These are phyloP conservation scores for Lycopodina hypogea DNA, from an alignment of 37 sponge, comb jelly and placozoan genomes.

Conservation along the genomic window DNA sequence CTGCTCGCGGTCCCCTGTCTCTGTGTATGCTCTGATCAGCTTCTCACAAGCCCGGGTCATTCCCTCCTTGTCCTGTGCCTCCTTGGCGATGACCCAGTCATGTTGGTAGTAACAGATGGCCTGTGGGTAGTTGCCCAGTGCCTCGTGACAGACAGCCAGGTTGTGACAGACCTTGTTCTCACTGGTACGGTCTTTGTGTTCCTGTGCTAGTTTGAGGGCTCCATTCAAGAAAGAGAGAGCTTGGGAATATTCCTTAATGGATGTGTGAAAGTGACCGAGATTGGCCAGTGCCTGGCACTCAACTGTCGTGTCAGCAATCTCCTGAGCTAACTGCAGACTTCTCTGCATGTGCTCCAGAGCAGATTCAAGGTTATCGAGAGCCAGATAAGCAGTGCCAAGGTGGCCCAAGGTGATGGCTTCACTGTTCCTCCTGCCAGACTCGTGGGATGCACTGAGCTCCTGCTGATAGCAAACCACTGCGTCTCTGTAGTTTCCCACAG, in stretches of 20 bases:
- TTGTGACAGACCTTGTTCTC: slow-evolving; percentile 83
- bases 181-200: slow-evolving; percentile 55
- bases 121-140: slow-evolving; percentile 77
- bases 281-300: slow-evolving; percentile 80
- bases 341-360: slow-evolving; percentile 62
- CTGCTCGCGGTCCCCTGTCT: slow-evolving; percentile 79
- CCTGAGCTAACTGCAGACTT: slow-evolving; percentile 71
- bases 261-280: slow-evolving; percentile 74
- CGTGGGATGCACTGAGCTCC: slow-evolving; percentile 62
- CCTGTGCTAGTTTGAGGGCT: slow-evolving; percentile 62
- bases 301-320: slow-evolving; percentile 46
- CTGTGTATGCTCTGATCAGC: slow-evolving; percentile 60
- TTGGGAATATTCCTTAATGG: slow-evolving; percentile 41
- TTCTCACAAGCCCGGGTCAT: slow-evolving; percentile 82
- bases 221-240: slow-evolving; percentile 56
- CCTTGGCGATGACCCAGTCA: slow-evolving; percentile 81
- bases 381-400: slow-evolving; percentile 82
- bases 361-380: slow-evolving; percentile 61
- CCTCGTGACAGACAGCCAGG: slow-evolving; percentile 78
- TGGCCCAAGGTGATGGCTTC: slow-evolving; percentile 79
- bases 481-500: slow-evolving; percentile 80
- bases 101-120: slow-evolving; percentile 83
- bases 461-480: slow-evolving; percentile 79
- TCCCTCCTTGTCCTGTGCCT: slow-evolving; percentile 78
- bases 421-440: slow-evolving; percentile 50